Evolutionary conservation across 2,888 invertebrate species (phyloP), one percentile per base, ranked within the genome.

Genomic region (Hyles lineata): DNA sequence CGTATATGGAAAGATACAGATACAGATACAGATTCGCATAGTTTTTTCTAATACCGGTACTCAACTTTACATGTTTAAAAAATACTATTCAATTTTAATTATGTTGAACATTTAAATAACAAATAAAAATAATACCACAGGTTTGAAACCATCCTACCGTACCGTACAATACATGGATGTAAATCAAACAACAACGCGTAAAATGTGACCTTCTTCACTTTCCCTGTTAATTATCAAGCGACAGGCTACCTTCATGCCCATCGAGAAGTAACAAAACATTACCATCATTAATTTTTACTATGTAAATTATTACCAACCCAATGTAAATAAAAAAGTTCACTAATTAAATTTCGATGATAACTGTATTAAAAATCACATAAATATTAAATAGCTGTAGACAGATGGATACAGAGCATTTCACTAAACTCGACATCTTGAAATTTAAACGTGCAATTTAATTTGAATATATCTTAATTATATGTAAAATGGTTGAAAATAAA

Each of bases 361-460:
- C 79, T 78, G 77, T 82, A 78, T 75, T 63, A 69, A 35, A n/a
- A 70, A 69, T 73, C 70, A 74, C 62, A 63, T 76, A 75, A 79
- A 58, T 35, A 67, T 52, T 29, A 58, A 67, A 67, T 67, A 67
- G 32, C 58, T 67, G 58, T 15, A 63, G 52, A 43, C 55, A 67
- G 58, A 58, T 29, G 21, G 23, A 67, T 21, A 67, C 43, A 23
- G 23, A 4, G 35, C 29, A 29, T 71, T 60, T 67, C 43, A 19
- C 62, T 11, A 35, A 58, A 60, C 21, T 74, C 73, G 72, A 74
- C 77, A 76, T 79, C 76, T 76, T 77, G 80, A 80, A 83, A 82
- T 76, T 75, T 78, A 82, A 79, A 78, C 70, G 76, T 76, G 77
- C 74, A 75, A 78, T 83, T 80, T 80, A 82, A 84, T 82, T 84